Conservation (phyloP, 2,888 invertebrate species). For the Macrophya annulata region DNA sequence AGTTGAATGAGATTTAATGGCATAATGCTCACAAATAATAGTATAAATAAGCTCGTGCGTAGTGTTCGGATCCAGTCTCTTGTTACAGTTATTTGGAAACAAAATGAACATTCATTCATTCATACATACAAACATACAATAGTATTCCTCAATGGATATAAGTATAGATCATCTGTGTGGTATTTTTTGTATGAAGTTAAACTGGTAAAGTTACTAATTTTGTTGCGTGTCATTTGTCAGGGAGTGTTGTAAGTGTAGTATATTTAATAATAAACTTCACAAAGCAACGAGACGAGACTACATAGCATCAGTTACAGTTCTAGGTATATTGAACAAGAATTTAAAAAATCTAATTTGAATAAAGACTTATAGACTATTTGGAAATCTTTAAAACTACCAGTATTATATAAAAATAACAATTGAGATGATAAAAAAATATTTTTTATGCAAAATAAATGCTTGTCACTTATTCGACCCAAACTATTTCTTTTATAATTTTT, state of each 20-base stretch:
- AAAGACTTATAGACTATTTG: slow-evolving; percentile 49
- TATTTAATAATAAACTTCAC: slow-evolving; percentile 12
- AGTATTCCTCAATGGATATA: background rate
- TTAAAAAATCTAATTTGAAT: slow-evolving; percentile 35
- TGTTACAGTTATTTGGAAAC: background rate
- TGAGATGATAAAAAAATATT: slow-evolving; percentile 50
- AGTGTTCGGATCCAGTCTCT: background rate
- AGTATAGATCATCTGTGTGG: slow-evolving; percentile 6
- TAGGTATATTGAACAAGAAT: slow-evolving; percentile 39
- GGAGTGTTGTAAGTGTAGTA: background rate
- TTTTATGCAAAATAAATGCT: slow-evolving; percentile 50
- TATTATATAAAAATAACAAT: slow-evolving; percentile 54
- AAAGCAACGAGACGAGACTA: slow-evolving; percentile 27
- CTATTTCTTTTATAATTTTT: slow-evolving; percentile 14
- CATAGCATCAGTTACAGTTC: slow-evolving; percentile 28
- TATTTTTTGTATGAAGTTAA: background rate
- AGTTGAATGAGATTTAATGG: background rate
- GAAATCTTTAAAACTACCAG: slow-evolving; percentile 29
- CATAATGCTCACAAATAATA: background rate
- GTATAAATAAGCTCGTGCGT: slow-evolving; percentile 13
- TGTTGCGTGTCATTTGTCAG: background rate
- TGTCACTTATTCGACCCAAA: slow-evolving; percentile 25
- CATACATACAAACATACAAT: background rate
- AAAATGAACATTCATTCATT: background rate
- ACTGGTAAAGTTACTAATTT: slow-evolving; percentile 9